A percentile compares a stretch with the other conserved stretches of the same genome.
Evolutionary conservation across 2,113 vertebrate genomes (phyloP).

Genomic region (Apus apus): DNA sequence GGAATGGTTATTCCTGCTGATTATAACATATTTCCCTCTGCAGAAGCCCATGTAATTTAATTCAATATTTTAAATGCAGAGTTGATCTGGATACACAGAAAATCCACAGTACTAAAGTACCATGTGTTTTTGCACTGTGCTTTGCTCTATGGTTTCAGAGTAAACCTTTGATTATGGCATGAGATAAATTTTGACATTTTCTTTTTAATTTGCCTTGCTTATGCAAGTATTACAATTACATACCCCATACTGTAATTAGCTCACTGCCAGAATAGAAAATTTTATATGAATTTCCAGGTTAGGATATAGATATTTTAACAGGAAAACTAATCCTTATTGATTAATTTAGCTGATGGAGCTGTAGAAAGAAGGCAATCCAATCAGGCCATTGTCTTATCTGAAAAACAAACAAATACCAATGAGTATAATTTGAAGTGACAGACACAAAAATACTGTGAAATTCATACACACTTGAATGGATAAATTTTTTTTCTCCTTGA

Average conservation of each 20-base stretch:
- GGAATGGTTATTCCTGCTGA: neutral
- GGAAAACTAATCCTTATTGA: neutral
- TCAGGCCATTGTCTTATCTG: neutral
- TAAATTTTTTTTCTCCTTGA: conserved; percentile 46
- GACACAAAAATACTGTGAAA: conserved; percentile 51
- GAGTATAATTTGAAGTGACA: conserved; percentile 48
- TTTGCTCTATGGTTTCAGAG: neutral
- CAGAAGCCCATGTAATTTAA: neutral
- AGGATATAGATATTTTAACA: neutral
- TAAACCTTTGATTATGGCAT: neutral
- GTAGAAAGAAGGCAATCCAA: neutral
- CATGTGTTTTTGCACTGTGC: neutral
- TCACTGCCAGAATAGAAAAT: neutral
- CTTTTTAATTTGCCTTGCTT: neutral
- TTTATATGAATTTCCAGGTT: neutral
- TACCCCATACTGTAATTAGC: neutral
- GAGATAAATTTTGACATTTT: neutral
- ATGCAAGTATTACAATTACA: neutral
- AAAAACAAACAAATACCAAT: neutral
- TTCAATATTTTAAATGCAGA: neutral
- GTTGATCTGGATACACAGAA: neutral
- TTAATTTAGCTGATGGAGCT: neutral
- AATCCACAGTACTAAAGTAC: neutral
- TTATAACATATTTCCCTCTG: neutral
- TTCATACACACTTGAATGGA: conserved; percentile 15